phyloP scores from a whole-genome alignment of 1,140 invertebrate species.

The Oscheius sp. region DNA sequence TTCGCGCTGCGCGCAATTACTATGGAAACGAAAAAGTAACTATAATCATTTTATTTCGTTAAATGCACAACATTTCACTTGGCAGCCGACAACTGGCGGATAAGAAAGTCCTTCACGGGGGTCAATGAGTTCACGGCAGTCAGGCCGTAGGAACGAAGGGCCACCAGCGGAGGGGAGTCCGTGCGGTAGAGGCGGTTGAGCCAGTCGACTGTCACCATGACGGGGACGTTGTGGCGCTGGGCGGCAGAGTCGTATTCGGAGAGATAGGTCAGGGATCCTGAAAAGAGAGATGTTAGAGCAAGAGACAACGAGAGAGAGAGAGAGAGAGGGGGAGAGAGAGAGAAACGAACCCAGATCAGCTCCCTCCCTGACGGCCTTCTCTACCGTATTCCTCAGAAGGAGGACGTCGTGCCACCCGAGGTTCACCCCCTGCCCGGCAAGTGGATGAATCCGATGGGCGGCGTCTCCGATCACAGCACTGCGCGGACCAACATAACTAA shows the following conservation, averaged over 20 bases:
- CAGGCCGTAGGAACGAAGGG: conserved; percentile 79
- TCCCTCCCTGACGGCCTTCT: conserved; percentile 73
- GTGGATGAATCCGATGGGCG: conserved; percentile 89
- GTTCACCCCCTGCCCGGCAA: conserved; percentile 96
- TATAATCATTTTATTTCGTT: no score
- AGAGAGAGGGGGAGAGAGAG: conserved; percentile 10
- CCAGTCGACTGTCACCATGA: conserved; percentile 80
- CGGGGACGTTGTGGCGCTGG: conserved; percentile 81
- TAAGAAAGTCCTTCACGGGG: conserved; percentile 3
- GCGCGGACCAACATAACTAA: conserved; percentile 72
- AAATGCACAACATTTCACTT: neutral
- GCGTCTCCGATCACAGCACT: conserved; percentile 86
- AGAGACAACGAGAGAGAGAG: conserved; percentile 58
- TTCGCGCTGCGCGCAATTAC: no score
- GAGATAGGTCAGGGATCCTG: conserved; percentile 67
- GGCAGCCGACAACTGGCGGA: neutral
- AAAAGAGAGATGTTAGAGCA: neutral
- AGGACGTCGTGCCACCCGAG: conserved; percentile 89
- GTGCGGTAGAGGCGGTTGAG: conserved; percentile 80
- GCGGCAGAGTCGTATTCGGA: conserved; percentile 78
- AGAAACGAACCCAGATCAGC: conserved; percentile 69
- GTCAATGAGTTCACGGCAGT: conserved; percentile 51
- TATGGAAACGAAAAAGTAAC: no score
- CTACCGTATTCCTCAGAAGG: conserved; percentile 71
- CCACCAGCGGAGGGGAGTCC: conserved; percentile 74